Base-by-base conservation (phyloP, 1,140 invertebrate genomes). In the Dendroctonus ponderosae region DNA sequence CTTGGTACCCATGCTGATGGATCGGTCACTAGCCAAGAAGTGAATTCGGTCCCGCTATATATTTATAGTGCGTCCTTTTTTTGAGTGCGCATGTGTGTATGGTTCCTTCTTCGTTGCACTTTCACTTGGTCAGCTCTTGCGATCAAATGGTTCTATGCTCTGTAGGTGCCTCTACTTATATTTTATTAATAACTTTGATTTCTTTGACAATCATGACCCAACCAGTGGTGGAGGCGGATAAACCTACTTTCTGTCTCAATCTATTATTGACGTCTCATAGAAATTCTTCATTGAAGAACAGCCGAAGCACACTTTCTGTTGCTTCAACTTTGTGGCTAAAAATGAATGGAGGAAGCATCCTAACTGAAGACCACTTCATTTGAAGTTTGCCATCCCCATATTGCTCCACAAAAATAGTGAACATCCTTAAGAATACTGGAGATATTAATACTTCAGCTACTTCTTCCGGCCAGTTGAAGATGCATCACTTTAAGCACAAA, bases 1-100 rank as follows among this genome's bases (percentile, higher is more conserved):
- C 71, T 76, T 78, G 68, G 63, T 71, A 70, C 72, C 77, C 78
- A 75, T 77, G 68, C 70, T 67, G 69, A 72, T 65, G 66, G 65
- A 72, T 77, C 71, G 68, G 76, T 72, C 77, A 78, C 78, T 78
- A 77, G 74, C 74, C 71, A 78, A 78, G 78, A 77, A 79, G 76
- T 78, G 78, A 72, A 52, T 61, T 61, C 66, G 65, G 69, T 69
- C 57, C 68, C 46, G 63, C 48, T 77, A 74, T 79, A 78, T 79
- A 79, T 77, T 77, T 79, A 78, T 78, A 78, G 63, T 63, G 62
- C 53, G 67, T 52, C 64, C 56, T 66, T 75, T 77, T 76, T 65
- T 70, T 48, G 48, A 69, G 48, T 74, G 72, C 77, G 78, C 76
- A 74, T 76, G 77, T 70, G 74, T 67, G 38, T 57, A 48, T 51